Percentiles rank a stretch among this genome's conserved stretches.
phyloP scores from a whole-genome alignment of 2,797 vertebrate genomes.

The Dicrostonyx torquatus region DNA sequence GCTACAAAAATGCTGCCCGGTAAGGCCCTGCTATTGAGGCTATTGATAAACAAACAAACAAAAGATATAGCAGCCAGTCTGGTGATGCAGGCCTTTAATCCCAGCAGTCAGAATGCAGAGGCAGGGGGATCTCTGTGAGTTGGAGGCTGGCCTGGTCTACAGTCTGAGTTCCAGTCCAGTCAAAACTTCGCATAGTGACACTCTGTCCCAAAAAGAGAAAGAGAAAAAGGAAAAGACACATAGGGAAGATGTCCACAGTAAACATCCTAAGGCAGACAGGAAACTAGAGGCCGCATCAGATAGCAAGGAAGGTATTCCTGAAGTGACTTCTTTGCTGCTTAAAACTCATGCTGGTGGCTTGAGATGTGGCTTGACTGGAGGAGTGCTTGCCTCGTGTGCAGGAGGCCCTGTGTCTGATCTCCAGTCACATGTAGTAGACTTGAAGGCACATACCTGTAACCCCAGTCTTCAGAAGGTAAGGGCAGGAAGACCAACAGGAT shows the following conservation, averaged over 20 bases:
- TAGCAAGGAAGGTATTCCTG: background rate
- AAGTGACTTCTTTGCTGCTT: background rate
- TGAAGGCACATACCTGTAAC: background rate
- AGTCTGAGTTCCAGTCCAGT: background rate
- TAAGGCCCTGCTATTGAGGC: background rate
- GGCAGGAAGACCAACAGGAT: background rate
- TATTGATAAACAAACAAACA: background rate
- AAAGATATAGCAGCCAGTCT: background rate
- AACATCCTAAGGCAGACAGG: background rate
- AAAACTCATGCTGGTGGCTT: background rate
- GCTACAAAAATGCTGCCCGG: background rate
- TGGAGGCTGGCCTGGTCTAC: background rate
- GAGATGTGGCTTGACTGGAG: too few species aligned
- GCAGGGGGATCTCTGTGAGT: background rate
- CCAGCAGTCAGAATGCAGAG: background rate
- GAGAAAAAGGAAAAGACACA: background rate
- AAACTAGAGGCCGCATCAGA: background rate
- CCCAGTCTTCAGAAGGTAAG: background rate
- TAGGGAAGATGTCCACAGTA: rapidly evolving
- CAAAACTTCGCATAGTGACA: background rate
- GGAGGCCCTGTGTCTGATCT: background rate
- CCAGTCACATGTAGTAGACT: too few species aligned
- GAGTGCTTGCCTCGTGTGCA: background rate
- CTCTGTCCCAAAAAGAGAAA: background rate
- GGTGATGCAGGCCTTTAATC: background rate